A percentile compares a stretch with the other conserved stretches of the same genome.
Conservation (phyloP, 2,797 vertebrate genomes). For the Thalassophryne amazonica region DNA sequence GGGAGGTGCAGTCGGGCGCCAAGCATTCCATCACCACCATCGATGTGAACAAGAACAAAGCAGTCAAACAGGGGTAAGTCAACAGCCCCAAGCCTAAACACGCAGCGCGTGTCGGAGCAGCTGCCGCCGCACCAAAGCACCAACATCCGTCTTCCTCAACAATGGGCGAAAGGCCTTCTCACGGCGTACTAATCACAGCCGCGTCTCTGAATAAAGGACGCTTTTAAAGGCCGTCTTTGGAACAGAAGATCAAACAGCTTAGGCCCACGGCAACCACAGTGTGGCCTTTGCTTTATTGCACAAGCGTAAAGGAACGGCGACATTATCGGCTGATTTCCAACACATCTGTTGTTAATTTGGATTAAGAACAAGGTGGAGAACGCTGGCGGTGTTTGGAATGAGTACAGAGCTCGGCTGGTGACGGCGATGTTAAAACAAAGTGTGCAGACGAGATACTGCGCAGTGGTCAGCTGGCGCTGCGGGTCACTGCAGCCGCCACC, state of each 20-base stretch:
- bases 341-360: slow-evolving; percentile 33
- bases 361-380: too few species aligned
- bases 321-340: slow-evolving; percentile 19
- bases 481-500: too few species aligned
- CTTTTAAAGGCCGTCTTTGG: slow-evolving; percentile 15
- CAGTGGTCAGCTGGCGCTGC: too few species aligned
- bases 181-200: slow-evolving; percentile 1
- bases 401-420: too few species aligned
- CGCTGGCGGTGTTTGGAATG: too few species aligned
- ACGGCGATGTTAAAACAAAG: too few species aligned
- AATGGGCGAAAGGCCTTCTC: neutral
- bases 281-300: slow-evolving; percentile 5
- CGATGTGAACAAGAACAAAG: slow-evolving; percentile 84
- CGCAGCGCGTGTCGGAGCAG: slow-evolving; percentile 11
- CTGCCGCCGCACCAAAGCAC: neutral
- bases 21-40: slow-evolving; percentile 96
- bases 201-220: slow-evolving; percentile 21
- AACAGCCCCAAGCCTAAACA: slow-evolving; percentile 26
- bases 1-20: slow-evolving; percentile 89
- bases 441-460: too few species aligned
- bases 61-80: slow-evolving; percentile 79
- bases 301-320: slow-evolving; percentile 24
- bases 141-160: slow-evolving; percentile 19
- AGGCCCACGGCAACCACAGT: slow-evolving; percentile 10
- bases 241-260: slow-evolving; percentile 11